Conservation (phyloP, 1,140 invertebrate genomes). For the Trinorchestia longiramus region DNA sequence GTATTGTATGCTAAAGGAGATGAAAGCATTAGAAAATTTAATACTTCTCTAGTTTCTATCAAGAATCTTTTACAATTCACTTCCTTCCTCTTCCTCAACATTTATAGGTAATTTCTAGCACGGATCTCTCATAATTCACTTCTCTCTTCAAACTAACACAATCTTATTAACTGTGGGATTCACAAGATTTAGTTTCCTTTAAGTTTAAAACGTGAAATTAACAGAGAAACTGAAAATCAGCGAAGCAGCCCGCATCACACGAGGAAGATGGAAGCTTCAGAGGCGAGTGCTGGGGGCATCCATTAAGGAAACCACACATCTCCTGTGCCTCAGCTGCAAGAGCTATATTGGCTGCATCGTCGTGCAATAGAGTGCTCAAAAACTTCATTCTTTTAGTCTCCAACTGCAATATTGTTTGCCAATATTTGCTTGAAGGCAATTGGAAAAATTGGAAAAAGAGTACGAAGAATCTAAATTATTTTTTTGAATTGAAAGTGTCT, state of each 20-base stretch:
- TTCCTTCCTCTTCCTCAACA: too few species aligned
- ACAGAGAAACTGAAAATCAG: neutral
- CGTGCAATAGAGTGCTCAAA: neutral
- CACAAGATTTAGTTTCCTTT: neutral
- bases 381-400: neutral
- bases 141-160: too few species aligned
- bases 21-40: neutral
- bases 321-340: neutral
- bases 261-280: neutral
- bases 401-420: neutral
- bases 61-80: too few species aligned
- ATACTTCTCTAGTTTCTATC: neutral
- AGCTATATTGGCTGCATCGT: neutral
- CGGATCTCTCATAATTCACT: too few species aligned
- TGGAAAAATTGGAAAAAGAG: neutral
- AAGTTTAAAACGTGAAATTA: neutral
- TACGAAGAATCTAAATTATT: neutral
- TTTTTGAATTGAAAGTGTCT: neutral
- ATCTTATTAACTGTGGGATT: too few species aligned
- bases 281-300: neutral
- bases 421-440: neutral
- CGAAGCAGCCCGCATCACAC: neutral
- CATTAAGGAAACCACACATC: neutral
- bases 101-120: too few species aligned
- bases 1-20: neutral